Base-by-base conservation (phyloP, 1,140 invertebrate genomes). In the Metaphire vulgaris region DNA sequence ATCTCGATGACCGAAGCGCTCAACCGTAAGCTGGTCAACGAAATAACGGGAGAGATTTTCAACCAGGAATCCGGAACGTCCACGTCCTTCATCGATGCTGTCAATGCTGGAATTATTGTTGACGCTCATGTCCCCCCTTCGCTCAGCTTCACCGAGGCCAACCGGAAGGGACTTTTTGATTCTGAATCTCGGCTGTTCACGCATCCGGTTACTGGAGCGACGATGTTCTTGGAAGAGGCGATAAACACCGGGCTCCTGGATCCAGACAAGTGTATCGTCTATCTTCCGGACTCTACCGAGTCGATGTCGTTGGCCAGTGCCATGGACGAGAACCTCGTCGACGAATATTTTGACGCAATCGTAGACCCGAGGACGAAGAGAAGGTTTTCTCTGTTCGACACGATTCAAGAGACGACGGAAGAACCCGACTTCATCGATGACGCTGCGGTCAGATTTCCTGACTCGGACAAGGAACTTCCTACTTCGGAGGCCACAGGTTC, bases 401-500 rank as follows among this genome's bases (percentile, higher is more conserved):
- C 93, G 65, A 92, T 96, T 68, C 90, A 92, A 83, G 89, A 91
- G 33, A 91, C n/a, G 6, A 56, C 41, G 6, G 41, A 56, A 6
- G 41, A 56, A 21, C 6, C 41, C 21, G 41, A 56, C 41, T 12
- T 21, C 41, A 56, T 56, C 41, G 41, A 56, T 56, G 41, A 56
- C 41, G 21, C 41, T 21, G 21, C 21, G 6, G 41, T 56, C 21
- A 56, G 21, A 56, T 12, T 56, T 21, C 41, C 41, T 56, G 41
- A 21, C 6, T 12, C 41, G 21, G 41, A 56, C 41, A 56, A 56
- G 41, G 41, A 56, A 56, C 41, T 97, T 72, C 93, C 91, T 81
- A 91, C 96, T 80, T 95, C 95, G 84, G 89, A 90, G 76, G 94
- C 95, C 56, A 83, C 94, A 73, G 88, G 89, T 56, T 91, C 90